Conservation (phyloP, 1,140 invertebrate species). For the Mercenaria mercenaria region DNA sequence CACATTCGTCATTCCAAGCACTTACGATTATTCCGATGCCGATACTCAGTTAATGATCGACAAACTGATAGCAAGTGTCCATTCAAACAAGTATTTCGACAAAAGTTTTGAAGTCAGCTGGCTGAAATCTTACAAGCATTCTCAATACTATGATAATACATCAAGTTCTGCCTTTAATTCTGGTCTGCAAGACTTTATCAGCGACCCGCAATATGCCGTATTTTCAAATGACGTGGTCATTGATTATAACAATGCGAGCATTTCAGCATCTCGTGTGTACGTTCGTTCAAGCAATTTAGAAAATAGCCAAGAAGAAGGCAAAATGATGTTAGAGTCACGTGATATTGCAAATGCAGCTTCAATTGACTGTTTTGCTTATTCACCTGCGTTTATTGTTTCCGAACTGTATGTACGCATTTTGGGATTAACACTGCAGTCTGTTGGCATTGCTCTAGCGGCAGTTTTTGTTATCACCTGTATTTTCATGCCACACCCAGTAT, state of each 20-base stretch:
- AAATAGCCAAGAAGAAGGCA: constrained; percentile 63
- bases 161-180: not conserved
- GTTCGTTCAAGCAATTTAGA: constrained; percentile 61
- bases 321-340: constrained; percentile 74
- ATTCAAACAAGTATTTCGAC: constrained; percentile 24
- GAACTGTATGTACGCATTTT: constrained; percentile 95
- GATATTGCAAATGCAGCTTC: constrained; percentile 71
- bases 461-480: constrained; percentile 98
- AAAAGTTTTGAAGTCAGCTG: constrained; percentile 56
- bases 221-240: constrained; percentile 94
- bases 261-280: constrained; percentile 89
- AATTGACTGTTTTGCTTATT: constrained; percentile 72
- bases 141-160: not conserved
- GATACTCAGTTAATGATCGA: constrained; percentile 8
- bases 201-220: constrained; percentile 69
- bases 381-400: constrained; percentile 73
- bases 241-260: constrained; percentile 91
- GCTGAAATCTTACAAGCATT: constrained; percentile 43
- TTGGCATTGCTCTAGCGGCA: constrained; percentile 95
- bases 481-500: constrained; percentile 97
- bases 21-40: constrained; percentile 23
- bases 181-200: constrained; percentile 87
- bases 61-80: not conserved
- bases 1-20: constrained; percentile 38
- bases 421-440: constrained; percentile 96